Conservation (phyloP, 2,888 invertebrate species). For the Limnephilus auricula region DNA sequence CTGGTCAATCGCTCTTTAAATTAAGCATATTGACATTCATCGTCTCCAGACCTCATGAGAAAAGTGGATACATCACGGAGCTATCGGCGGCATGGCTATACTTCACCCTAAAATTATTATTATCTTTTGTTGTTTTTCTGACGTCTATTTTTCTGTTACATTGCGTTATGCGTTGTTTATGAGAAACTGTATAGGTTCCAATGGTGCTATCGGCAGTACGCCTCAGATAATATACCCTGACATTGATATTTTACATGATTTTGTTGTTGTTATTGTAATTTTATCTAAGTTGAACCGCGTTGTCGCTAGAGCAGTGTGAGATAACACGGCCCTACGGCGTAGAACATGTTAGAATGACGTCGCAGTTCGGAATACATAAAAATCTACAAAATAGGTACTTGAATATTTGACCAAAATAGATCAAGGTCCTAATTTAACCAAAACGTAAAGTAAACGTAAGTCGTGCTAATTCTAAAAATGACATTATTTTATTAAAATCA, state of each 20-base stretch:
- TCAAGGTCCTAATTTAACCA: neutral
- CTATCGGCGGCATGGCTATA: neutral
- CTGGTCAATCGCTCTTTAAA: too few species aligned
- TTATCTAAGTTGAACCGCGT: neutral
- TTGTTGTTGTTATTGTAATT: neutral
- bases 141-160: too few species aligned
- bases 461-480: neutral
- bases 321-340: neutral
- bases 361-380: neutral
- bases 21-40: too few species aligned
- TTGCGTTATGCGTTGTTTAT: too few species aligned
- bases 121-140: too few species aligned
- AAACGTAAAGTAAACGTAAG: too few species aligned
- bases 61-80: neutral
- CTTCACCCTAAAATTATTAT: neutral
- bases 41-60: neutral
- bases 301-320: neutral
- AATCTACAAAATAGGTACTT: neutral
- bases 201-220: too few species aligned
- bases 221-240: too few species aligned
- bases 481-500: neutral
- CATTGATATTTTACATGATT: neutral
- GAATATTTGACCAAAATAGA: neutral
- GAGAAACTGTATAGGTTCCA: too few species aligned
- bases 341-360: neutral